These are phyloP conservation scores for Zygogramma bicolorata DNA, from an alignment of 2,888 invertebrate genomes.

Conservation along the genomic window DNA sequence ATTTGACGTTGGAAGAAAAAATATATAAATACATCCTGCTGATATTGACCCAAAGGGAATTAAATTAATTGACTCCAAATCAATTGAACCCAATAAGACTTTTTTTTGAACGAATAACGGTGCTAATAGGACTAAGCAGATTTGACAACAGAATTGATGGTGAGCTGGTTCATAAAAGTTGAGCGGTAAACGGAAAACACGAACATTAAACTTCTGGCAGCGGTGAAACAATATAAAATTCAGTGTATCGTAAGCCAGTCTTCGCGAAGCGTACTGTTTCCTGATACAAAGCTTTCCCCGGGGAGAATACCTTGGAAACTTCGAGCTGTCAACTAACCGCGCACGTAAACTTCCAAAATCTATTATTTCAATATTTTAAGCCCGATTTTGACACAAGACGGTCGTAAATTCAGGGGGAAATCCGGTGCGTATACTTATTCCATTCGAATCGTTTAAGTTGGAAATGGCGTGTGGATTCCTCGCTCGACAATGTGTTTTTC, in stretches of 20 bases:
- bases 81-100: conserved; percentile 52
- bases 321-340: conserved; percentile 32
- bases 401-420: conserved; percentile 3
- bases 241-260: conserved; percentile 32
- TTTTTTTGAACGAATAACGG: conserved; percentile 39
- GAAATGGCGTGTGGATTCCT: not conserved
- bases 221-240: conserved; percentile 51
- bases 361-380: conserved; percentile 18
- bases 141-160: conserved; percentile 46
- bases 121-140: conserved; percentile 18
- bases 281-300: conserved; percentile 19
- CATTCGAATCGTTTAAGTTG: conserved; percentile 2
- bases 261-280: not conserved
- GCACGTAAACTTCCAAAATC: conserved; percentile 20
- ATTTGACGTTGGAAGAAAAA: too few relatives aligned
- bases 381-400: conserved; percentile 4
- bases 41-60: too few relatives aligned
- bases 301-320: conserved; percentile 32
- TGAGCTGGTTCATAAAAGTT: conserved; percentile 47
- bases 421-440: conserved; percentile 7
- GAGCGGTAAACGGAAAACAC: conserved; percentile 38
- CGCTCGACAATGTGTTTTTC: conserved; percentile 1
- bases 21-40: too few relatives aligned
- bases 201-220: conserved; percentile 45
- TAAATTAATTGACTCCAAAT: conserved; percentile 52